A percentile compares a stretch with the other conserved stretches of the same genome.
Conservation (phyloP, 1,140 invertebrate species). For the Campoletis sonorensis region DNA sequence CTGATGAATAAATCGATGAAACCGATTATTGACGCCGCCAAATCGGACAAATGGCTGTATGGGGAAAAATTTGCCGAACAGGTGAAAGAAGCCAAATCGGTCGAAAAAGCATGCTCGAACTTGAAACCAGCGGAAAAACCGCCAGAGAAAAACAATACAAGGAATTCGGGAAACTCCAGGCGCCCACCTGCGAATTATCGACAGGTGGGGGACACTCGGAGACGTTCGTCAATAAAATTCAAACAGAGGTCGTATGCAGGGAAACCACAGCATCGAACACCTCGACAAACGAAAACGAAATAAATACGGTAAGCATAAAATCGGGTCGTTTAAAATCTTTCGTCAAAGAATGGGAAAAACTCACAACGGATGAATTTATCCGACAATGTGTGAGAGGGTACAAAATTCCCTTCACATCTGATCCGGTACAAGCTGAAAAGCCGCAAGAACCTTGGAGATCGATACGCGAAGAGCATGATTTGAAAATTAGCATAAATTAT, state of each 20-base stretch:
- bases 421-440: not conserved
- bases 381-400: no score
- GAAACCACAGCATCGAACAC: conserved; percentile 3
- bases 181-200: conserved; percentile 35
- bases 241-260: not conserved
- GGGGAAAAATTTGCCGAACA: conserved; percentile 44
- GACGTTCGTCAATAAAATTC: conserved; percentile 22
- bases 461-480: not conserved
- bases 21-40: conserved; percentile 29
- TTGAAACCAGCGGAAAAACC: conserved; percentile 4
- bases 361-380: conserved; percentile 45
- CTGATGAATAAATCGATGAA: conserved; percentile 41
- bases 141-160: conserved; percentile 9
- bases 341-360: conserved; percentile 32
- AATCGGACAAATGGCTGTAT: conserved; percentile 48
- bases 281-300: conserved; percentile 22
- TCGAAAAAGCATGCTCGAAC: conserved; percentile 31
- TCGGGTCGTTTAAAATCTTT: conserved; percentile 16
- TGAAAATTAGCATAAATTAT: not conserved
- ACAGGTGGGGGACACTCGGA: conserved; percentile 24
- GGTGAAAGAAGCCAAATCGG: conserved; percentile 30
- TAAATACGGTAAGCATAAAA: conserved; percentile 20
- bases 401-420: no score
- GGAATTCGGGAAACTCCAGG: conserved; percentile 33
- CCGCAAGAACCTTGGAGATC: not conserved